Conservation (phyloP, 1,140 invertebrate genomes). For the Patella vulgata region DNA sequence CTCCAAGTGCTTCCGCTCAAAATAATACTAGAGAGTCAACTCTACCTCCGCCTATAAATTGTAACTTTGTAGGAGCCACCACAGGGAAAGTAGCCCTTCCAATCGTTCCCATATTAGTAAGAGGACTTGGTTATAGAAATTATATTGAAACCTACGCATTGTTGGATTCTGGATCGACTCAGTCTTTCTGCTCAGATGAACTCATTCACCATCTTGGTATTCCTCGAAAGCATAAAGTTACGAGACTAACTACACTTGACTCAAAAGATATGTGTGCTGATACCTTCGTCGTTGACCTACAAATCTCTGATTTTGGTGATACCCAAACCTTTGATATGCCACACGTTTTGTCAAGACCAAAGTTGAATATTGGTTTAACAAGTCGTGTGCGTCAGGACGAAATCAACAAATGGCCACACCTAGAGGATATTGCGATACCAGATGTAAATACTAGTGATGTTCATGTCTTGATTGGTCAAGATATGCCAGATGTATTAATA, state of each 20-base stretch:
- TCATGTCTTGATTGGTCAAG: slow-evolving; percentile 3
- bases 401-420: slow-evolving; percentile 10
- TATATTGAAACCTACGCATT: slow-evolving; percentile 3
- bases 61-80: too few relatives aligned
- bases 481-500: not conserved
- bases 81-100: too few relatives aligned
- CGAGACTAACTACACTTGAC: not conserved
- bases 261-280: not conserved
- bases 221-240: not conserved
- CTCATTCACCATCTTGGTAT: not conserved
- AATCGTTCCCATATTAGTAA: not conserved
- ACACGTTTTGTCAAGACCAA: not conserved
- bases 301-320: not conserved
- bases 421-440: not conserved
- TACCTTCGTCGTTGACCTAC: not conserved
- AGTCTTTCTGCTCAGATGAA: not conserved
- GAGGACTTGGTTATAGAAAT: not conserved
- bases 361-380: slow-evolving; percentile 1
- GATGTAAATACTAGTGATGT: slow-evolving; percentile 3
- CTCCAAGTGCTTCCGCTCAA: too few relatives aligned
- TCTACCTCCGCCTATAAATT: not conserved
- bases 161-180: not conserved
- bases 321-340: not conserved
- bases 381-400: not conserved
- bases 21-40: not conserved